Conservation (phyloP, 2,888 invertebrate genomes). For the Synanthedon formicaeformis region DNA sequence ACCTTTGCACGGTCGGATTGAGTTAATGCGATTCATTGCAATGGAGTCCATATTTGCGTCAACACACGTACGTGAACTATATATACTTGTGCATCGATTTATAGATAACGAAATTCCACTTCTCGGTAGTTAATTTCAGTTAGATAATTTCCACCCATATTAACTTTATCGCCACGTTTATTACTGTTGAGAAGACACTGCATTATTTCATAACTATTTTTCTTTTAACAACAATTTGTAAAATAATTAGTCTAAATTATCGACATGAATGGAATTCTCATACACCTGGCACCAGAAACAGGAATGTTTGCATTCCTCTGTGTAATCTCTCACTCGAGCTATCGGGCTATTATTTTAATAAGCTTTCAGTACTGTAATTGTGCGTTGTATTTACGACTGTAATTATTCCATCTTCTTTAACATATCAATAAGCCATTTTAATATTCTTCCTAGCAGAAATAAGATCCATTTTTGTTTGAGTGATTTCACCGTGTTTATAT, state of each 20-base stretch:
- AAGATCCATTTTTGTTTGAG: not conserved
- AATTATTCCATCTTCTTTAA: not conserved
- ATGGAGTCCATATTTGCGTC: constrained; percentile 10
- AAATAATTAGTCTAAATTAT: constrained; percentile 21
- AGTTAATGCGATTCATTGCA: constrained; percentile 22
- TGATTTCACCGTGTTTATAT: not conserved
- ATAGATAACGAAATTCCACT: constrained; percentile 12
- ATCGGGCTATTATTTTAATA: constrained; percentile 43
- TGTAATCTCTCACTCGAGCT: constrained; percentile 40
- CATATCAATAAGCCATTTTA: not conserved
- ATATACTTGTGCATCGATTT: constrained; percentile 24
- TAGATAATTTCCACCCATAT: not conserved
- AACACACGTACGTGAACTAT: constrained; percentile 11
- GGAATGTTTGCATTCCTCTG: constrained; percentile 42
- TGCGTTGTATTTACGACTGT: not conserved
- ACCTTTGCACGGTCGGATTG: constrained; percentile 17
- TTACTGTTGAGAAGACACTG: too few relatives aligned
- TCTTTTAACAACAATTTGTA: not conserved
- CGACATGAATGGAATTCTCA: constrained; percentile 13
- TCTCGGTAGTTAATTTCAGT: constrained; percentile 1
- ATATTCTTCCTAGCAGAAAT: not conserved
- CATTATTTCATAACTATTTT: too few relatives aligned
- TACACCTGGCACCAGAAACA: constrained; percentile 26
- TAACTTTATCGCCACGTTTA: too few relatives aligned
- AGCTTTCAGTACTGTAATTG: constrained; percentile 20